These are phyloP conservation scores for Anolis apletophallus DNA, from an alignment of 2,797 vertebrate genomes.

Conservation along the genomic window DNA sequence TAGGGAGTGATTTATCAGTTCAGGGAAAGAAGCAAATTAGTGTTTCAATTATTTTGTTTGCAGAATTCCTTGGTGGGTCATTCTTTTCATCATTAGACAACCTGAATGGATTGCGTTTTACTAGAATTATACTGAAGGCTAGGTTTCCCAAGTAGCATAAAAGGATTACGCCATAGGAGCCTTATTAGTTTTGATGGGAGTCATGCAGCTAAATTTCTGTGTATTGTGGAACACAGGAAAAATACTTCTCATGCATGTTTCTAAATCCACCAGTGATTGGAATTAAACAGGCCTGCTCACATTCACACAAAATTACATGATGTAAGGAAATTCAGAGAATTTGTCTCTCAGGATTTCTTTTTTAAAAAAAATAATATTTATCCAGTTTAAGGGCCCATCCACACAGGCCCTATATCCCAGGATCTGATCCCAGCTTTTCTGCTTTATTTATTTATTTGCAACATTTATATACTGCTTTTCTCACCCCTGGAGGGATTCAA, in stretches of 20 bases:
- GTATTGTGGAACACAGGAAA: background rate
- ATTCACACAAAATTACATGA: background rate
- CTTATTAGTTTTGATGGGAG: slow-evolving; percentile 44
- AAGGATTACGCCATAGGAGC: slow-evolving; percentile 45
- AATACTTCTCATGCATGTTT: slow-evolving; percentile 34
- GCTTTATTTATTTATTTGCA: no score
- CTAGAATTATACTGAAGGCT: slow-evolving; percentile 30
- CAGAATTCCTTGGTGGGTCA: slow-evolving; percentile 59
- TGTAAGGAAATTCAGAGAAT: background rate
- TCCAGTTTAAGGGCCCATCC: no score
- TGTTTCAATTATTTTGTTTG: slow-evolving; percentile 62
- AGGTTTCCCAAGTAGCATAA: slow-evolving; percentile 48
- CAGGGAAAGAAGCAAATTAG: slow-evolving; percentile 61
- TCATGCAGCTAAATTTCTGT: slow-evolving; percentile 22
- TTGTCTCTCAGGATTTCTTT: background rate
- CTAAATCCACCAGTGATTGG: slow-evolving; percentile 26
- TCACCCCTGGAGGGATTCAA: no score
- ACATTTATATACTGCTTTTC: no score
- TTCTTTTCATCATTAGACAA: slow-evolving; percentile 59
- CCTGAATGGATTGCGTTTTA: slow-evolving; percentile 54
- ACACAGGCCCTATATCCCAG: no score
- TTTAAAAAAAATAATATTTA: no score
- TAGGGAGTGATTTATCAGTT: slow-evolving; percentile 61
- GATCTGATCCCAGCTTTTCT: no score
- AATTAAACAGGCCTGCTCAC: background rate